A percentile compares a stretch with the other conserved stretches of the same genome.
Conservation (phyloP, 2,797 vertebrate genomes). For the Phrynocephalus guinanensis region DNA sequence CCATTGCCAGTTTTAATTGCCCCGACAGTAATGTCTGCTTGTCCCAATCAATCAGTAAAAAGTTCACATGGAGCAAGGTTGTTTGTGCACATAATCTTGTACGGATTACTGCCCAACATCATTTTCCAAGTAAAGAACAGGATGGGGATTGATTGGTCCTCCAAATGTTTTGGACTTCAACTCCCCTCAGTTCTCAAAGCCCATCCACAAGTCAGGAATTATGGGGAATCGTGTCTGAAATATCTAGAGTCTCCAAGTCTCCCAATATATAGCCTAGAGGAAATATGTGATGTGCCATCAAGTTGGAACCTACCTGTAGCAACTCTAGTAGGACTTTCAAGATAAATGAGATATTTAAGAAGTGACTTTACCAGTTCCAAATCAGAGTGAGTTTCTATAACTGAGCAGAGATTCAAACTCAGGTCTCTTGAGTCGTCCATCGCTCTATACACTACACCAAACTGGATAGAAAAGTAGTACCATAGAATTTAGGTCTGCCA, state of each 20-base stretch:
- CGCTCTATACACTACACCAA: too few relatives aligned
- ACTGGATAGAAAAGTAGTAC: neutral
- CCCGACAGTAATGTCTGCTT: too few relatives aligned
- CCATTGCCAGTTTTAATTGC: too few relatives aligned
- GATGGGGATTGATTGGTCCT: neutral
- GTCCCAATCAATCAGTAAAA: slow-evolving; percentile 3
- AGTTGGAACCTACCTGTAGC: too few relatives aligned
- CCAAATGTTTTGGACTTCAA: neutral
- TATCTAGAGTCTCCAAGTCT: neutral
- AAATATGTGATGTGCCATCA: neutral
- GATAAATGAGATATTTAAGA: too few relatives aligned
- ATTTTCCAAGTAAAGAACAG: neutral
- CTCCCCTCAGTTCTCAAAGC: too few relatives aligned
- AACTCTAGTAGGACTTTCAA: too few relatives aligned
- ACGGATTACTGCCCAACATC: neutral
- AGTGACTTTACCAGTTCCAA: too few relatives aligned
- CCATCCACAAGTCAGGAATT: neutral
- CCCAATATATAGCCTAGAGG: neutral
- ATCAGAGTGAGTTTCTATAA: too few relatives aligned
- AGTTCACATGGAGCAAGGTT: neutral
- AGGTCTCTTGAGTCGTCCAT: too few relatives aligned
- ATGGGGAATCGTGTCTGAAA: neutral
- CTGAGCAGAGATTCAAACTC: too few relatives aligned
- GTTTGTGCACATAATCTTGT: too few relatives aligned
- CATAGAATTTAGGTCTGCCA: neutral